These are phyloP conservation scores for Atherinomorus stipes DNA, from an alignment of 2,113 vertebrate genomes.

Conservation along the genomic window DNA sequence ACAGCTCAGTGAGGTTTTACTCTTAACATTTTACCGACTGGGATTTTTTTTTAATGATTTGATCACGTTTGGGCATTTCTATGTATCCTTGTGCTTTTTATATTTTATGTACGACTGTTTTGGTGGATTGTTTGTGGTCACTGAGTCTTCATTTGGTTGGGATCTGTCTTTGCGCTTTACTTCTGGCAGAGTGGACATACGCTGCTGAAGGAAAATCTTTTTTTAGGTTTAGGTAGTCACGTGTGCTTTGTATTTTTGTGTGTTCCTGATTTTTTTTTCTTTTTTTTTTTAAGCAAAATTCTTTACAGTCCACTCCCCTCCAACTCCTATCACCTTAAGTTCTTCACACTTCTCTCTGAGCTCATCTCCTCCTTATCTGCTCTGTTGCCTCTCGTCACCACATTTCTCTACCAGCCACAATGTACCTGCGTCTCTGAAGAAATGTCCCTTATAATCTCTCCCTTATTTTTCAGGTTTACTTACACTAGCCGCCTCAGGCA, in stretches of 20 bases:
- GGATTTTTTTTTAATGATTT: background rate
- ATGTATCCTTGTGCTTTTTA: background rate
- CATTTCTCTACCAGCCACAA: slow-evolving; percentile 10
- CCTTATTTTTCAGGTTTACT: slow-evolving; percentile 40
- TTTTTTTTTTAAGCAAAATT: background rate
- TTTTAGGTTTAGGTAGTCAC: background rate
- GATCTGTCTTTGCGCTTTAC: slow-evolving; percentile 34
- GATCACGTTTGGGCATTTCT: background rate
- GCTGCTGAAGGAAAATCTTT: background rate
- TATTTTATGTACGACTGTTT: background rate
- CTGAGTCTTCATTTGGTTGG: slow-evolving; percentile 30
- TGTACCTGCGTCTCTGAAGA: slow-evolving; percentile 30
- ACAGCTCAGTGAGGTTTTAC: background rate
- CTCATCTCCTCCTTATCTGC: slow-evolving; percentile 48
- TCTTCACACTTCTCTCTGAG: slow-evolving; percentile 43
- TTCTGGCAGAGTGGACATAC: slow-evolving; percentile 21
- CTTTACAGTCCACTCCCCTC: background rate
- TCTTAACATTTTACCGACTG: background rate
- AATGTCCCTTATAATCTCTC: slow-evolving; percentile 54
- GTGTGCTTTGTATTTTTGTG: slow-evolving; percentile 2
- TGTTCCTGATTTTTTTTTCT: background rate
- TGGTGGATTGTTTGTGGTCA: slow-evolving; percentile 20
- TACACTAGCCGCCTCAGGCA: slow-evolving; percentile 38
- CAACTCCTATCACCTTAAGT: background rate
- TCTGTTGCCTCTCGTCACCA: slow-evolving; percentile 23